Base-by-base conservation (phyloP, 2,797 vertebrate genomes). In the Liasis olivaceus region DNA sequence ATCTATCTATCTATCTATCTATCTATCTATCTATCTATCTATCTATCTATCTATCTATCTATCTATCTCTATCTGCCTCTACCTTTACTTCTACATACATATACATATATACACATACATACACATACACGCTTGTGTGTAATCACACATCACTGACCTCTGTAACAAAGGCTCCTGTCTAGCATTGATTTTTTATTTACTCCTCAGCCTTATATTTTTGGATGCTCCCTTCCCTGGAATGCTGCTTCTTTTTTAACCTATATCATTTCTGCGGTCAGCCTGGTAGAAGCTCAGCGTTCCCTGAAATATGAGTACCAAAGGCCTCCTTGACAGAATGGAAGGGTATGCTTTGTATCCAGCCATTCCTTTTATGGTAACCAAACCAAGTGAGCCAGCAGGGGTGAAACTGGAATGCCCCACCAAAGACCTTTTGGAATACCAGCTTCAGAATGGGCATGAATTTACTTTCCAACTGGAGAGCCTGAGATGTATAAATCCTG, bases 341-440 rank as follows among this genome's bases (percentile, higher is more conserved):
- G 64, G 24, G 63, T 87, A 51, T n/a, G 20, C 81, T 88, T 88
- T 93, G 87, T 47, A 26, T 90, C 72, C 31, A 89, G 63, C 66
- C 59, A 90, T 81, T 90, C 92, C 66, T 81, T 51, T 72, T 72
- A 28, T 81, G 17, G 58, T 42, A 36, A 58, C 66, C 66, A 90
- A 28, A 86, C 17, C 60, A n/a, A 90, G 84, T 24, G n/a, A 58
- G 89, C 47, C 69, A 77, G 47, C 8, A 2, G 56, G 81, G 88
- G 85, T 64, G 89, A 47, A 63, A 81, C 42, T 26, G 20, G 85
- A 64, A 88, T 36, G 24, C 26, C 69, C 7, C 85, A 84, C 69
- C 69, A 88, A 90, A 90, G 89, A 42, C 85, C 42, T 90, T 88
- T 86, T 60, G 64, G 87, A 90, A 88, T 88, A 56, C 12, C 69